Percentiles rank a stretch among this genome's conserved stretches.
Evolutionary conservation across 1,140 invertebrate species (phyloP).

Genomic region (Procambarus virginalis): DNA sequence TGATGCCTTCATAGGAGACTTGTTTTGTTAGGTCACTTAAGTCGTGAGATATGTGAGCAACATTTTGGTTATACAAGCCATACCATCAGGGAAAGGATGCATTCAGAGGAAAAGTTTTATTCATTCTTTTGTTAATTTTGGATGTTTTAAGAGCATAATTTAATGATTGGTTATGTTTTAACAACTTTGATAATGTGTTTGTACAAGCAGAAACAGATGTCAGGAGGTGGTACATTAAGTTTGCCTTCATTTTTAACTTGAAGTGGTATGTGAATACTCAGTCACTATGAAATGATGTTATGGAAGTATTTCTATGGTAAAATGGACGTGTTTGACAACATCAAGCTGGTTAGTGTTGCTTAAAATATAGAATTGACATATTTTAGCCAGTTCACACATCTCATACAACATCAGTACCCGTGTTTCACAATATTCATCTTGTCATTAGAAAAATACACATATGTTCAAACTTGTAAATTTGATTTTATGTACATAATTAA

Average conservation of each 20-base stretch:
- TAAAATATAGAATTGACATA: slow-evolving; percentile 15
- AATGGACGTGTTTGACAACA: slow-evolving; percentile 19
- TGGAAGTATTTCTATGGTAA: neutral
- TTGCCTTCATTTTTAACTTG: slow-evolving; percentile 13
- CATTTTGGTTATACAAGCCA: neutral
- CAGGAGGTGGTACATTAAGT: slow-evolving; percentile 12
- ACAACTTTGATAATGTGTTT: neutral
- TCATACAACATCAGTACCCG: slow-evolving; percentile 22
- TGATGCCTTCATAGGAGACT: neutral
- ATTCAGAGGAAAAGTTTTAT: neutral
- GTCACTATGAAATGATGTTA: neutral
- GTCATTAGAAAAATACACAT: slow-evolving; percentile 28
- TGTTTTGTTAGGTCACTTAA: neutral
- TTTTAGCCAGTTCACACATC: slow-evolving; percentile 23
- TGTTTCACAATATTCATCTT: slow-evolving; percentile 24
- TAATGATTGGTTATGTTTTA: neutral
- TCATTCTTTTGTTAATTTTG: neutral
- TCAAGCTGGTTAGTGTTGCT: slow-evolving; percentile 7
- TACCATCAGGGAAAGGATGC: neutral
- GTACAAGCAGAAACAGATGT: neutral
- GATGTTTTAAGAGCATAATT: slow-evolving; percentile 6
- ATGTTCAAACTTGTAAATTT: slow-evolving; percentile 39
- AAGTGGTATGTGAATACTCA: neutral
- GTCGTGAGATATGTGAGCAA: neutral
- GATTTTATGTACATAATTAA: slow-evolving; percentile 45